phyloP scores from a whole-genome alignment of 2,113 vertebrate species.

The Aegithalos caudatus region DNA sequence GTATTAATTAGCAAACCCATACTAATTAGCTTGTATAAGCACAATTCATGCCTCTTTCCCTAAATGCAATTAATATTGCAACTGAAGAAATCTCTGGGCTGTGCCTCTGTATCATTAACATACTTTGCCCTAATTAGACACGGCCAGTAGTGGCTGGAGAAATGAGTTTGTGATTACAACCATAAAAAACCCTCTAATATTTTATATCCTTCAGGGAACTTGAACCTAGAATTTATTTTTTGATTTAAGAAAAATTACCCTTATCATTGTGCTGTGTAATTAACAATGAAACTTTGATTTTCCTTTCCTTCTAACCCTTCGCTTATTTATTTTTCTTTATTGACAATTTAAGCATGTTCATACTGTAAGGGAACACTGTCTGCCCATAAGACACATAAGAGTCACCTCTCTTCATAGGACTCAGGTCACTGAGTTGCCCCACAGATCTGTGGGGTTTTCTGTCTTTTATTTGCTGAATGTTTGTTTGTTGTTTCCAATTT shows the following conservation, averaged over 20 bases:
- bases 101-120: constrained; percentile 52
- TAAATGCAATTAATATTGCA: constrained; percentile 71
- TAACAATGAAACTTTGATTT: constrained; percentile 22
- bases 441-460: neutral
- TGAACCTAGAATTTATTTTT: constrained; percentile 45
- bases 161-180: constrained; percentile 61
- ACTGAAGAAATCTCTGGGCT: constrained; percentile 55
- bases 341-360: neutral
- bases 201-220: constrained; percentile 50
- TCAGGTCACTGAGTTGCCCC: neutral
- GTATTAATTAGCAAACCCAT: constrained; percentile 76
- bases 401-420: neutral
- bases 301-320: neutral
- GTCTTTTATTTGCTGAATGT: neutral
- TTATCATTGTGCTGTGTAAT: constrained; percentile 29
- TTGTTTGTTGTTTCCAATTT: neutral
- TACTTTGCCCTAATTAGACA: constrained; percentile 69
- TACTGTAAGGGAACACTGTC: neutral
- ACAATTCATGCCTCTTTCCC: constrained; percentile 66
- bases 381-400: neutral
- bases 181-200: constrained; percentile 49
- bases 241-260: constrained; percentile 47
- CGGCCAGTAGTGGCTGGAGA: constrained; percentile 57
- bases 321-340: constrained; percentile 2
- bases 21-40: constrained; percentile 74